Conservation (phyloP, 2,888 invertebrate species). For the Linyphia triangularis region DNA sequence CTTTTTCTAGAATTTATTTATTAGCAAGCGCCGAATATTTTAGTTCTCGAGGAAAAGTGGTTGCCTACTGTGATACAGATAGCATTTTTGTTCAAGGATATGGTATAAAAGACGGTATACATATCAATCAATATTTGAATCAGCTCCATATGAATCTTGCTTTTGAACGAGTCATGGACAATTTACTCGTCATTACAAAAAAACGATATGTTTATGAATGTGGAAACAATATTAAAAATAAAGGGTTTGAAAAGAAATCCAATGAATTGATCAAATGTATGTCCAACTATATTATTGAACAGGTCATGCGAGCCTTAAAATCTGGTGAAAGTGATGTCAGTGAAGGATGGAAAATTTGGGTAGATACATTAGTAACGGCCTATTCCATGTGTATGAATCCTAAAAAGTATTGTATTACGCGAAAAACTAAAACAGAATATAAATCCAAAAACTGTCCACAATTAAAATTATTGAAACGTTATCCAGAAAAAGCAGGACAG, state of each 20-base stretch:
- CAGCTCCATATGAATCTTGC: constrained; percentile 1
- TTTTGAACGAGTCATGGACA: constrained; percentile 19
- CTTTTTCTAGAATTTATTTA: constrained; percentile 30
- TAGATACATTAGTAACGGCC: neutral
- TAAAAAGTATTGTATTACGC: constrained; percentile 13
- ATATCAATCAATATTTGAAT: constrained; percentile 42
- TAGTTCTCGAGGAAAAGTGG: neutral
- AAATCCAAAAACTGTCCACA: constrained; percentile 28
- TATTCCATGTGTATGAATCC: constrained; percentile 31
- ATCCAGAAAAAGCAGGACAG: constrained; percentile 20
- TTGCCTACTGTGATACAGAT: constrained; percentile 49
- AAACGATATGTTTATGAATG: constrained; percentile 45
- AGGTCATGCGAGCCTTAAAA: constrained; percentile 10
- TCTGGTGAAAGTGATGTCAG: neutral
- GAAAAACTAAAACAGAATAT: constrained; percentile 44
- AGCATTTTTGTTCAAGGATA: constrained; percentile 36
- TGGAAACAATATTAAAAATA: neutral
- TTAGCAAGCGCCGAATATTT: constrained; percentile 33
- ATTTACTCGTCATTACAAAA: constrained; percentile 26
- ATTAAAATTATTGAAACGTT: constrained; percentile 5
- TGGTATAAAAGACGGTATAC: neutral
- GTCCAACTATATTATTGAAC: neutral
- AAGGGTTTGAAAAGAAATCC: constrained; percentile 44
- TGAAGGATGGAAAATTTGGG: constrained; percentile 31
- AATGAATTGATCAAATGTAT: constrained; percentile 38